These are phyloP conservation scores for Agonopterix heracliana DNA, from an alignment of 2,888 invertebrate species.

Conservation along the genomic window DNA sequence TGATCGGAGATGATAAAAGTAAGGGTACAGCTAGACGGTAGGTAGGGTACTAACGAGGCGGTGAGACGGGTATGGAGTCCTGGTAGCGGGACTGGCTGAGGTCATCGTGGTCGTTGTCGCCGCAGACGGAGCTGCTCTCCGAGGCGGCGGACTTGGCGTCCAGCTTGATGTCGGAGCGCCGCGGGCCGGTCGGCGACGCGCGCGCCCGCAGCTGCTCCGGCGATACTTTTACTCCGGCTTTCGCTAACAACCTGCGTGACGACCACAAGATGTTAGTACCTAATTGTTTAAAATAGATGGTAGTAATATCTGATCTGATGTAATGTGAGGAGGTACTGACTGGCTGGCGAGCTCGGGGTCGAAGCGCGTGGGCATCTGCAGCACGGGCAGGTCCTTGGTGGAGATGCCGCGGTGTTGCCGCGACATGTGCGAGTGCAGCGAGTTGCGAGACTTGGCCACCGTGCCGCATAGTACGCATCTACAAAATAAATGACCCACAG, in stretches of 20 bases:
- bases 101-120: slow-evolving; percentile 90
- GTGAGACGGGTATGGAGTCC: slow-evolving; percentile 74
- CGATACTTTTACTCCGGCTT: slow-evolving; percentile 91
- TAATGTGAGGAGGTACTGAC: slow-evolving; percentile 50
- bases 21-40: background rate
- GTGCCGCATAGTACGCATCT: slow-evolving; percentile 94
- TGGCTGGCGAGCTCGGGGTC: slow-evolving; percentile 92
- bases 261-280: background rate
- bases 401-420: slow-evolving; percentile 95
- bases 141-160: slow-evolving; percentile 86
- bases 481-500: slow-evolving; percentile 1
- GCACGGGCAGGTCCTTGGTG: slow-evolving; percentile 93
- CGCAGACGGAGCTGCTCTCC: slow-evolving; percentile 84
- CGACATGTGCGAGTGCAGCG: slow-evolving; percentile 95
- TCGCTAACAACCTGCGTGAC: slow-evolving; percentile 81
- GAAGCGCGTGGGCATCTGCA: slow-evolving; percentile 94
- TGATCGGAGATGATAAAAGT: too few relatives aligned
- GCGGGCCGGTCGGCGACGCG: slow-evolving; percentile 90
- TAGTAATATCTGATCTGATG: background rate
- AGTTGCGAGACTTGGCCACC: slow-evolving; percentile 94
- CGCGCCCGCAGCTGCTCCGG: slow-evolving; percentile 89
- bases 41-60: slow-evolving; percentile 69
- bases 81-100: slow-evolving; percentile 80
- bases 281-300: too few relatives aligned
- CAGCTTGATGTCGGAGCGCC: slow-evolving; percentile 84